Percentiles rank a stretch among this genome's conserved stretches.
Evolutionary conservation across 2,113 vertebrate species (phyloP).

Genomic region (Crotophaga sulcirostris): DNA sequence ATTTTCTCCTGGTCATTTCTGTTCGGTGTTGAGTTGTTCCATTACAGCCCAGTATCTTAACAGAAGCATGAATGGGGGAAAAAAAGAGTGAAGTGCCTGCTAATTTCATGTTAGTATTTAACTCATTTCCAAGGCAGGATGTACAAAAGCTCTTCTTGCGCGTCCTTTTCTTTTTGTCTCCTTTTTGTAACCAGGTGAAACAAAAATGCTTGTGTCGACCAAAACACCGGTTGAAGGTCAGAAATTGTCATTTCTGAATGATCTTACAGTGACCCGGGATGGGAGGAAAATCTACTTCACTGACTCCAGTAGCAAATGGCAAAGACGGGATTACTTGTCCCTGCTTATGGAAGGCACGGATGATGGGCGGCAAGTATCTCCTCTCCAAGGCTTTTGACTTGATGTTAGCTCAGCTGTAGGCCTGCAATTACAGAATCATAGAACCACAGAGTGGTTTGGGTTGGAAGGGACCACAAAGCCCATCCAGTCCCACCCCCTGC

Average conservation of each 20-base stretch:
- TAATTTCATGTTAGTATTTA: neutral
- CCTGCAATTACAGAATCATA: neutral
- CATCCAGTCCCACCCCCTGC: too few species aligned
- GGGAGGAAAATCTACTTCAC: conserved; percentile 96
- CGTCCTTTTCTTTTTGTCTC: neutral
- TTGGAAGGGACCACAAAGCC: too few species aligned
- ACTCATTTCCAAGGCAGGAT: neutral
- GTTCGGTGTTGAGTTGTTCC: neutral
- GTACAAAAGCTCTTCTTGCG: neutral
- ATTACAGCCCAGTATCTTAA: neutral
- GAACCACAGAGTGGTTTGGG: too few species aligned
- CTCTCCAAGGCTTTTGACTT: neutral
- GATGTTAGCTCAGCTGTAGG: neutral
- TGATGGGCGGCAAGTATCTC: conserved; percentile 86
- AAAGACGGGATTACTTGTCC: conserved; percentile 86
- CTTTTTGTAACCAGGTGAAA: conserved; percentile 77
- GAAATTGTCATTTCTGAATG: conserved; percentile 91
- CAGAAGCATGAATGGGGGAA: neutral
- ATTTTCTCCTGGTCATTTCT: neutral
- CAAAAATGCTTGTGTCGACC: conserved; percentile 77
- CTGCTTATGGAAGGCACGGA: conserved; percentile 93
- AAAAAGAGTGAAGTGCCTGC: neutral
- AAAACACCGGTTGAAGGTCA: conserved; percentile 83
- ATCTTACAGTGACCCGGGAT: conserved; percentile 87
- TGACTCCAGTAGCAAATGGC: conserved; percentile 95